These are phyloP conservation scores for Passer montanus DNA, from an alignment of 2,113 vertebrate genomes.

Conservation along the genomic window DNA sequence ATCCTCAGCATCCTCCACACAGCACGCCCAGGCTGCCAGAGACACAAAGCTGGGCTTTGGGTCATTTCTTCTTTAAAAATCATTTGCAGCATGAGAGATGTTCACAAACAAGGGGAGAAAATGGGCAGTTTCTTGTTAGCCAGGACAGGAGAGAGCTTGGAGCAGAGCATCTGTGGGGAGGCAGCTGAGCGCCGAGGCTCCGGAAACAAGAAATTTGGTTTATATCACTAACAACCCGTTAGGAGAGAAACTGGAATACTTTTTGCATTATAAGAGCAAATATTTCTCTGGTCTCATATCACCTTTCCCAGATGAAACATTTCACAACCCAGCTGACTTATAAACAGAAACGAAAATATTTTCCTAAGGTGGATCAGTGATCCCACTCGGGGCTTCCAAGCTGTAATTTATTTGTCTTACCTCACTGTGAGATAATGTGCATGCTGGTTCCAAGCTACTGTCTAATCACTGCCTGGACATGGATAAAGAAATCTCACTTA, in stretches of 20 bases:
- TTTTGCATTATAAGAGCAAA: constrained; percentile 41
- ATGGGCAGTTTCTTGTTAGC: not conserved
- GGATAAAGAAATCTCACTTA: not conserved
- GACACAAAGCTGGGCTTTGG: not conserved
- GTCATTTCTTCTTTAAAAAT: rapidly evolving
- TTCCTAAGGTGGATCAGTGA: constrained; percentile 60
- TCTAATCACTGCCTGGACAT: not conserved
- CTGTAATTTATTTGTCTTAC: constrained; percentile 56
- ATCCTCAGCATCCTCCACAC: not conserved
- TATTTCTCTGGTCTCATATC: constrained; percentile 46
- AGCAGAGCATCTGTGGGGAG: not conserved
- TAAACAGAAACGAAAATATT: constrained; percentile 64
- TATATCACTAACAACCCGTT: not conserved
- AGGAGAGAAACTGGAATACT: constrained; percentile 43
- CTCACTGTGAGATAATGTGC: constrained; percentile 50
- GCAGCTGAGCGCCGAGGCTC: not conserved
- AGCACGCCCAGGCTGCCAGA: rapidly evolving
- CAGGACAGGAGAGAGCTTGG: not conserved
- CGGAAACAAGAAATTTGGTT: not conserved
- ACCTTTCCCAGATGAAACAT: constrained; percentile 65
- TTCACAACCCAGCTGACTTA: constrained; percentile 41
- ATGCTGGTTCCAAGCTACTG: constrained; percentile 26
- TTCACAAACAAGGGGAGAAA: not conserved
- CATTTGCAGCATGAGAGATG: not conserved
- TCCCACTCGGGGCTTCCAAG: not conserved